Evolutionary conservation across 2,888 invertebrate genomes (phyloP), one percentile per base, ranked within the genome.

Genomic region (Thera britannica): DNA sequence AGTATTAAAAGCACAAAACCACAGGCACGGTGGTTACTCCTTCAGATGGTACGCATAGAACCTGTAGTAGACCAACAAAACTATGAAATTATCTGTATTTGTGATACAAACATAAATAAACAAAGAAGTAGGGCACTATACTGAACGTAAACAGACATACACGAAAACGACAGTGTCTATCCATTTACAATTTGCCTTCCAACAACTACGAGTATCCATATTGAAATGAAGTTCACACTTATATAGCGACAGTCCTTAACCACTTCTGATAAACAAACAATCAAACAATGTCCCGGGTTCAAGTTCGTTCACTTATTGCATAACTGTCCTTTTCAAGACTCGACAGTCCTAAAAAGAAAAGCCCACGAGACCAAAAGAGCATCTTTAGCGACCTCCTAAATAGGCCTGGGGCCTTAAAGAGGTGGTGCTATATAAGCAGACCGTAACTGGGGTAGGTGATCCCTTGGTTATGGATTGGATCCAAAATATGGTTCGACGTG

Each of bases 401-500:
- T 86, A 87, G 89, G 88, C 71, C 72, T 69, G 77, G 23, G 78
- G 72, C 87, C 87, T 83, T 89, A 87, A 83, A 64, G 79, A 87
- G 88, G 82, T 58, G 62, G 71, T 73, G 77, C 89, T 89, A 87
- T 87, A 88, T 90, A 89, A 76, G 76, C 23, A 8, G 52, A 34
- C 64, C 67, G 78, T 79, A 83, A 83, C 79, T 85, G 82, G 84
- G 85, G 84, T 86, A 84, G 81, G 81, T 76, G 82, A 82, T 78
- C 85, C 83, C 85, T 84, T 82, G 75, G 78, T 84, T 90, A 90
- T 89, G 90, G 90, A 85, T 88, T 78, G 90, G 81, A 82, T 82
- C 91, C 91, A 90, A 92, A 86, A 87, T 90, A 91, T 91, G 92
- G 91, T 78, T 75, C 71, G 84, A 73, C 78, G 77, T 77, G 70